phyloP scores from a whole-genome alignment of 2,113 vertebrate genomes.

The Archilochus colubris region DNA sequence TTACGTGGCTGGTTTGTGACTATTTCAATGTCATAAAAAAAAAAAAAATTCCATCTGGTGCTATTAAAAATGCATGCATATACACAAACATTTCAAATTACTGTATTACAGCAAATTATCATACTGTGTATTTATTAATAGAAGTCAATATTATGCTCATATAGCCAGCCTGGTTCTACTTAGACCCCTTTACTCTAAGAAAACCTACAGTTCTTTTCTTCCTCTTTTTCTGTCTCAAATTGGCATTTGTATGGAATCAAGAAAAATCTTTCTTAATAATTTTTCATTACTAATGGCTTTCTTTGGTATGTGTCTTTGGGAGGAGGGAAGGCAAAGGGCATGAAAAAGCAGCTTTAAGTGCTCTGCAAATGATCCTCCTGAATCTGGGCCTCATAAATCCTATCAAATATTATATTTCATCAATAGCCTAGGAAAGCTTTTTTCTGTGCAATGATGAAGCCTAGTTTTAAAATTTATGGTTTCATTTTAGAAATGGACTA shows the following conservation, averaged over 20 bases:
- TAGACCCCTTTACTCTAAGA: not conserved
- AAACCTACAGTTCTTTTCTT: constrained; percentile 42
- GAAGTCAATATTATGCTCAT: not conserved
- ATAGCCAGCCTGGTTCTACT: not conserved
- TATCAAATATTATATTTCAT: constrained; percentile 84
- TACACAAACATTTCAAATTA: not conserved
- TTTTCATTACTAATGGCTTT: constrained; percentile 80
- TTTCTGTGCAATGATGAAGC: constrained; percentile 78
- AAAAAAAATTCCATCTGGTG: not conserved
- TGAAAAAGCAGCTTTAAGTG: constrained; percentile 83
- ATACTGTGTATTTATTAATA: constrained; percentile 24
- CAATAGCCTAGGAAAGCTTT: constrained; percentile 80
- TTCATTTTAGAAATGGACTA: constrained; percentile 89
- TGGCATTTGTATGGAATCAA: constrained; percentile 74
- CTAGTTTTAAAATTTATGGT: constrained; percentile 84
- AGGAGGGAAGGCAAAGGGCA: constrained; percentile 74
- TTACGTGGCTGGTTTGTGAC: constrained; percentile 18
- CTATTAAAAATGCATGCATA: constrained; percentile 53
- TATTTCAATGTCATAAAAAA: constrained; percentile 25
- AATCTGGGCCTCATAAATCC: constrained; percentile 85
- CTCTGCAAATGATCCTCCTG: constrained; percentile 84
- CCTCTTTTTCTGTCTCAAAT: constrained; percentile 44
- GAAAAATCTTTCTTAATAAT: constrained; percentile 74
- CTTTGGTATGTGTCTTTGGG: constrained; percentile 69
- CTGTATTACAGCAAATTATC: constrained; percentile 57